Percentiles rank a stretch among this genome's conserved stretches.
phyloP scores from a whole-genome alignment of 2,888 invertebrate species.

The Nomada flava region DNA sequence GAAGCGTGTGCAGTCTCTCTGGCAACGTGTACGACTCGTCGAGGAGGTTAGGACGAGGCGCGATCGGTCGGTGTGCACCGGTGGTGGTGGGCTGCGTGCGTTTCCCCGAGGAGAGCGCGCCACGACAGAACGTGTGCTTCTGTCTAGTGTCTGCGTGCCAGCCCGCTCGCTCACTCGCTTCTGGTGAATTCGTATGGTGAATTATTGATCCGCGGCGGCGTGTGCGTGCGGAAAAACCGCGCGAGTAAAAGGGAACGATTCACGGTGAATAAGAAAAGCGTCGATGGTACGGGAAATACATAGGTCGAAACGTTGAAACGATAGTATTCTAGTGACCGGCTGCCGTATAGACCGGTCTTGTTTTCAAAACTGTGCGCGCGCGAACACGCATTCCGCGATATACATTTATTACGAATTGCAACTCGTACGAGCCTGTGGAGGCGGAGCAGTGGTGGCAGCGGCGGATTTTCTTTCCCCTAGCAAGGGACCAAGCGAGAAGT shows the following conservation, averaged over 20 bases:
- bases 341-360: slow-evolving; percentile 49
- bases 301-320: slow-evolving; percentile 30
- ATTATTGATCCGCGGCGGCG: slow-evolving; percentile 80
- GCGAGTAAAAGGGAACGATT: slow-evolving; percentile 41
- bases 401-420: slow-evolving; percentile 17
- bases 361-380: slow-evolving; percentile 72
- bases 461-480: slow-evolving; percentile 57
- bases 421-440: slow-evolving; percentile 26
- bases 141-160: slow-evolving; percentile 67
- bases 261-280: slow-evolving; percentile 18
- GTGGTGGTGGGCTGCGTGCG: slow-evolving; percentile 71
- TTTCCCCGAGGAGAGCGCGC: slow-evolving; percentile 67
- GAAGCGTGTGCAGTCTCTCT: slow-evolving; percentile 47
- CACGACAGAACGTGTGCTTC: slow-evolving; percentile 71
- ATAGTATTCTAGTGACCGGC: slow-evolving; percentile 38
- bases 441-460: slow-evolving; percentile 51
- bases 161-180: slow-evolving; percentile 65
- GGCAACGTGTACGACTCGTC: slow-evolving; percentile 52
- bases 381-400: slow-evolving; percentile 50
- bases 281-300: slow-evolving; percentile 31
- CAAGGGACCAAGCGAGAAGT: slow-evolving; percentile 41
- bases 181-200: slow-evolving; percentile 77
- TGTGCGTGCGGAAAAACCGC: slow-evolving; percentile 76
- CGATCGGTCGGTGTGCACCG: slow-evolving; percentile 49
- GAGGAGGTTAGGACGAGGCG: slow-evolving; percentile 15